Evolutionary conservation across 2,797 vertebrate genomes (phyloP).

Genomic region (Eulemur rubriventer): DNA sequence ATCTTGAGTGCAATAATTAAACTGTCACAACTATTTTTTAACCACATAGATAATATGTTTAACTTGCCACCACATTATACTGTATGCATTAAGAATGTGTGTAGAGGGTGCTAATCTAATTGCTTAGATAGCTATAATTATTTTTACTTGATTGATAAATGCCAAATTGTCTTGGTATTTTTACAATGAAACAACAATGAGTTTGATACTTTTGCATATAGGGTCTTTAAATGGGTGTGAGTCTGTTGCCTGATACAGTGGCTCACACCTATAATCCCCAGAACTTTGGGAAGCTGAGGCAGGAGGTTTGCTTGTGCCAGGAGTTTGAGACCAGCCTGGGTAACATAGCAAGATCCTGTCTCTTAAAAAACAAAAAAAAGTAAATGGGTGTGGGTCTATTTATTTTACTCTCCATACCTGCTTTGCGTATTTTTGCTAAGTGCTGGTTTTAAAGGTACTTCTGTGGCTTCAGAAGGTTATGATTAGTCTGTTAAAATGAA

Average conservation of each 20-base stretch:
- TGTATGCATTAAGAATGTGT: background rate
- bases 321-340: background rate
- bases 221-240: background rate
- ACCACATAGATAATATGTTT: background rate
- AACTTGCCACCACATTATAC: conserved; percentile 32
- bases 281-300: background rate
- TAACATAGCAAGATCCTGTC: background rate
- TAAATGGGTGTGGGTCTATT: background rate
- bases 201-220: background rate
- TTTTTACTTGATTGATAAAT: conserved; percentile 50
- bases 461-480: conserved; percentile 48
- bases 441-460: background rate
- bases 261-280: background rate
- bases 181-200: background rate
- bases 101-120: background rate
- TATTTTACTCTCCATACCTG: conserved; percentile 14
- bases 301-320: background rate
- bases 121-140: conserved; percentile 39
- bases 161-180: background rate
- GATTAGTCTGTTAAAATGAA: conserved; percentile 42
- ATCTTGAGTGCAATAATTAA: conserved; percentile 18
- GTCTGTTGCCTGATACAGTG: background rate
- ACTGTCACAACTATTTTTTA: conserved; percentile 3
- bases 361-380: background rate
- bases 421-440: background rate